Base-by-base conservation (phyloP, 2,888 invertebrate species). In the Leucozona laternaria region DNA sequence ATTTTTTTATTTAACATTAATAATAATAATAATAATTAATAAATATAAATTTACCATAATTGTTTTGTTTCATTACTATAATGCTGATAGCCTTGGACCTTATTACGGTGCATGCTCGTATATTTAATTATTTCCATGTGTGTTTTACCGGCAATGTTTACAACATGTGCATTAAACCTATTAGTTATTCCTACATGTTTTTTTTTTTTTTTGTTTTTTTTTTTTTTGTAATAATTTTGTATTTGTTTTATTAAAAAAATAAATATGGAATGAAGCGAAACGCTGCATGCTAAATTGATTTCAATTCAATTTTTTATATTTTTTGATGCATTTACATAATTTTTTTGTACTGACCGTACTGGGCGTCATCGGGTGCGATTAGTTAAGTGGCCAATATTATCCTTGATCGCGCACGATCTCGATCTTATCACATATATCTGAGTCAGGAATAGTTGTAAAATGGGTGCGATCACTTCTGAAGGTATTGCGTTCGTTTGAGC, bases 401-500 rank as follows among this genome's bases (percentile, higher is more conserved):
- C 92, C 93, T 89, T 92, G 90, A 90, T 93, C 92, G 80, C 92
- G 91, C 17, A 91, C 92, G 64, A 92, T 92, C 89, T 93, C 93
- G 76, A 93, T 92, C 89, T 93, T 93, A 88, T 93, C 92, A 89
- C 91, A 92, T 89, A 92, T 88, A 88, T 95, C 95, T 79, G 95
- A 94, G 89, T 95, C 95, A n/a, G 96, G 95, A 87, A 96, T 94
- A 89, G 95, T 96, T 50, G 96, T 96, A 62, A 96, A 94, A 91
- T 96, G 96, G 7, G 96, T 96, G 58, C 92, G 91, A 93, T 96
- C 96, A 88, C 96, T 96, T 91, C 96, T 96, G 77, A 96, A 93
- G 0, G 96, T 96, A 90, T 96, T 95, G 89, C 95, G 95, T 91
- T 96, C 96, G 57, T 95, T 94, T 5, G 95, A 95, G 89, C 94